Evolutionary conservation across 2,113 vertebrate genomes (phyloP), one percentile per base, ranked within the genome.

Genomic region (Takifugu flavidus): DNA sequence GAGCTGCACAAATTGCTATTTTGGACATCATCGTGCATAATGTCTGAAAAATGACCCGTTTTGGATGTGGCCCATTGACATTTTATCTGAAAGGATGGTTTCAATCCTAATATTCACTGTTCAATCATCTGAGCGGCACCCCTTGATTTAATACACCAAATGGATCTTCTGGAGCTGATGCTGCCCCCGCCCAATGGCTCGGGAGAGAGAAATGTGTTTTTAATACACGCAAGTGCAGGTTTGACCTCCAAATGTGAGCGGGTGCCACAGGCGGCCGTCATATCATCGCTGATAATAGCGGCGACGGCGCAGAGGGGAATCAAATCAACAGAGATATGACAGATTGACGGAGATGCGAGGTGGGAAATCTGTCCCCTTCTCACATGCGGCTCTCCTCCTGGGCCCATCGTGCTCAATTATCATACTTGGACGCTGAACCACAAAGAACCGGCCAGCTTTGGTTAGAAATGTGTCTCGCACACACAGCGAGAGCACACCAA

Each of bases 251-350:
- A 78, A 80, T 80, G 81, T 64, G 82, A 72, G 77, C 59, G 61
- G 0, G 78, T 79, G 77, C 80, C 60, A 75, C 74, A 70, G 82
- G 77, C 59, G 13, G 75, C 62, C 64, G 60, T 68, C 67, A 80
- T 82, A 72, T 65, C 78, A 84, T 82, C 73, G 79, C 64, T 34
- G 63, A 71, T 88, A 80, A 89, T 86, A 82, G 86, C 65, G 50
- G 70, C 73, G 67, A 73, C 72, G 79, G 85, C 76, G 65, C 27
- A 25, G 64, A 59, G 49, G 70, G 60, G 77, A 77, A 85, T 85
- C 60, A 62, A 75, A 86, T 82, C 74, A 81, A 69, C 73, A 71
- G 44, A 61, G 58, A 54, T 28, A 27, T 76, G 79, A 83, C 77
- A 64, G 76, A 78, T 68, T 15, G 82, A 71, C 46, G 63, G 59